phyloP scores from a whole-genome alignment of 2,113 vertebrate genomes.

The Misgurnus mizolepis region DNA sequence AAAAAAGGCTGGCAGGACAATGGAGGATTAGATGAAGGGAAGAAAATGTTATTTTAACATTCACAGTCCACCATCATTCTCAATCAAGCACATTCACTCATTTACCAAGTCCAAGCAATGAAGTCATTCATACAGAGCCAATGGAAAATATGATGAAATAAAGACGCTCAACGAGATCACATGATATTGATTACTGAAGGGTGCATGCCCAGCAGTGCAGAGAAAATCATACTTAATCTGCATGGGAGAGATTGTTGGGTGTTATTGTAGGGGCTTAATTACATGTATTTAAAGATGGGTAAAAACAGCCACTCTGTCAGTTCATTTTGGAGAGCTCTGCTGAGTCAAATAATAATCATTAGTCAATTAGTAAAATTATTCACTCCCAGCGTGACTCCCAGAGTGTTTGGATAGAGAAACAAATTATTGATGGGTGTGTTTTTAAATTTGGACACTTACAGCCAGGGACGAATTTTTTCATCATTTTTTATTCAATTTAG shows the following conservation, averaged over 20 bases:
- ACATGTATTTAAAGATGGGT: conserved; percentile 21
- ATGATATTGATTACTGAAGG: conserved; percentile 65
- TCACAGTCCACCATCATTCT: conserved; percentile 45
- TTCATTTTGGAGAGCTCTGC: conserved; percentile 45
- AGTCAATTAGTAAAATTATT: conserved; percentile 33
- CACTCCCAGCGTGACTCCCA: conserved; percentile 28
- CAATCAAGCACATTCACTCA: conserved; percentile 40
- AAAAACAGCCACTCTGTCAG: conserved; percentile 35
- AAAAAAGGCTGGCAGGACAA: not conserved
- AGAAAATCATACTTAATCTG: conserved; percentile 68
- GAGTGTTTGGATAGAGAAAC: conserved; percentile 24
- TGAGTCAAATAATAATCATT: conserved; percentile 45
- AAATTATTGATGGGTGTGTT: not conserved
- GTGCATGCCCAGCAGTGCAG: conserved; percentile 67
- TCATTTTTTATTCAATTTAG: no score
- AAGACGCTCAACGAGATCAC: conserved; percentile 60
- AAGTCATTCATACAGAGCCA: conserved; percentile 62
- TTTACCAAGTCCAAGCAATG: conserved; percentile 53
- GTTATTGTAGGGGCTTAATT: conserved; percentile 59
- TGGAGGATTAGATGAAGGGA: conserved; percentile 38
- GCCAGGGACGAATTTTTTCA: not conserved
- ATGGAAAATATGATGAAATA: conserved; percentile 50
- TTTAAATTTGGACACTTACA: conserved; percentile 1
- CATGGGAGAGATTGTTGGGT: conserved; percentile 67
- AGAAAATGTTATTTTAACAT: conserved; percentile 41